Base-by-base conservation (phyloP, 2,113 vertebrate species). In the Chaetodon trifascialis region DNA sequence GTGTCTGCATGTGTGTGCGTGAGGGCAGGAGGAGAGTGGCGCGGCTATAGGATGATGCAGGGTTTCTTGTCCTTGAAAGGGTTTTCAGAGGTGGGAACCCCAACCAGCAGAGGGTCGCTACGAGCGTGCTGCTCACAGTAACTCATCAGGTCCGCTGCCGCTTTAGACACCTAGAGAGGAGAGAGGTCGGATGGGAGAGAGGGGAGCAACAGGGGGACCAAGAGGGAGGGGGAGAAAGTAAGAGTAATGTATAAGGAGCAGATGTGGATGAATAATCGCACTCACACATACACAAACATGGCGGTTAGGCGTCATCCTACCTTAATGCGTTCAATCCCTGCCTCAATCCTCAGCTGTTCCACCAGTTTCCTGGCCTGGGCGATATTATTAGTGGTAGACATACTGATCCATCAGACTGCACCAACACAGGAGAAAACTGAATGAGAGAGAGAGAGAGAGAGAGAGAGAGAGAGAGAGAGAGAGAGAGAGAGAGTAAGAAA, bases 1-100 rank as follows among this genome's bases (percentile, higher is more conserved):
- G 40, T 59, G 55, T 82, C 59, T 79, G 75, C 82, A 23, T 77
- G 34, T 59, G 55, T 82, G 63, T 76, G 47, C 79, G 75, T 38
- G 58, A 74, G 70, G 56, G 69, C 23, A 60, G 72, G 62, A 79
- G 77, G 59, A 82, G 76, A 21, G 15, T 15, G 55, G 75, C 2
- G 7, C 15, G 83, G 94, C 96, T 99, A 99, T 93, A 99, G 96
- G 80, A 99, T 98, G 83, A 93, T 96, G 65, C 98, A 99, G 5
- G 98, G 98, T 44, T 99, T 99, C 96, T 99, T 99, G 96, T 99
- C 98, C 94, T 99, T 99, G 88, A 99, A 99, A 49, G 98, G 98
- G 81, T 99, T 99, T 93, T 99, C 98, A 0, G 98, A 99, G 34
- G 97, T 97, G 0, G 98, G 97, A 2, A 99, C 95, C 17, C 98